These are phyloP conservation scores for Caranx ignobilis DNA, from an alignment of 2,113 vertebrate genomes.

Conservation along the genomic window DNA sequence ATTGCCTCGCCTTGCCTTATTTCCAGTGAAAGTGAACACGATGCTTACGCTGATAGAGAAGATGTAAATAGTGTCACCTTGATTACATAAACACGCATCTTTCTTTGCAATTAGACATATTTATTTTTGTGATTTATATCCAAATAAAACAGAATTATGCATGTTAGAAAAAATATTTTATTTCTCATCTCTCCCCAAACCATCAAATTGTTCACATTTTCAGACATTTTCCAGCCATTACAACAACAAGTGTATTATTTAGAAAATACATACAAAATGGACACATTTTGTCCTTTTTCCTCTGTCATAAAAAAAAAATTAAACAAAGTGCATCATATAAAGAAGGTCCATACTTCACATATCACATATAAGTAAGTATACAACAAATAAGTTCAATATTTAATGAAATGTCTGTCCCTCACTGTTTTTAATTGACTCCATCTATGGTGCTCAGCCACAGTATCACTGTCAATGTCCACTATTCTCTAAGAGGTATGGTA, in stretches of 20 bases:
- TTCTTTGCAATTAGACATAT: neutral
- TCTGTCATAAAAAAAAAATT: conserved; percentile 2
- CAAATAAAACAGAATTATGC: neutral
- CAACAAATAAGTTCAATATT: conserved; percentile 24
- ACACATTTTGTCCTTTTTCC: neutral
- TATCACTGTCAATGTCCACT: neutral
- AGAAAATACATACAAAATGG: conserved; percentile 1
- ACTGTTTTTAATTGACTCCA: neutral
- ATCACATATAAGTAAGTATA: neutral
- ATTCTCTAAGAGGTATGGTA: neutral
- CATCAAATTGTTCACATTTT: conserved; percentile 53
- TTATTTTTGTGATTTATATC: neutral
- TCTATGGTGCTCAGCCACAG: conserved; percentile 1
- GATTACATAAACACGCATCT: neutral
- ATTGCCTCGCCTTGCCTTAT: too few relatives aligned
- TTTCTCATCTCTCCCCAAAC: conserved; percentile 26
- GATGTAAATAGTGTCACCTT: too few relatives aligned
- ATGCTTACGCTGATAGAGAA: too few relatives aligned
- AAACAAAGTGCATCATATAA: conserved; percentile 42
- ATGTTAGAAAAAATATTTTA: conserved; percentile 52
- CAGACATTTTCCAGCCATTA: conserved; percentile 24
- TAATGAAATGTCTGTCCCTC: neutral
- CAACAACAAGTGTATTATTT: neutral
- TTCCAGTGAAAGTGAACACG: too few relatives aligned
- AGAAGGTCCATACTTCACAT: conserved; percentile 26